Evolutionary conservation across 1,140 invertebrate genomes (phyloP), one percentile per base, ranked within the genome.

Genomic region (Pseudachorutes palmiensis): DNA sequence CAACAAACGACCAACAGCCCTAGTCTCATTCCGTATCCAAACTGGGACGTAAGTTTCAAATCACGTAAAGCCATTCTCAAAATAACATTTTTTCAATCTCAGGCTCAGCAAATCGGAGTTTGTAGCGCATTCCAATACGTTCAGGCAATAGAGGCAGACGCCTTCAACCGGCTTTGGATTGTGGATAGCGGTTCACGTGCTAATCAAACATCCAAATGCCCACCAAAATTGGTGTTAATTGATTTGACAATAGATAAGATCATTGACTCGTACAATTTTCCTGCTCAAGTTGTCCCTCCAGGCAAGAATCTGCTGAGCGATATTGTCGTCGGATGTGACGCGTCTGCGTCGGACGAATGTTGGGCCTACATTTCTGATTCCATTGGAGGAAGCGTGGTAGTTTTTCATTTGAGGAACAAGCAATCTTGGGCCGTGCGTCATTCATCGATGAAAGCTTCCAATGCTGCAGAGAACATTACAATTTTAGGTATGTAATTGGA

Each of bases 171-270:
- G 29, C 76, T 92, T 1, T 91, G 89, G 88, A 83, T 88, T 1
- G 74, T 88, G n/a, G 84, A 86, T 75, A 28, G 85, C 63, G 87
- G 86, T 12, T 88, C 87, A 0, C 76, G 91, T 19, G 88, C 88
- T 64, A 85, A 89, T 72, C 90, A 87, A 78, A 82, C 81, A n/a
- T 22, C 29, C 5, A 60, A 26, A 26, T 92, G 90, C 75, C 85
- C 86, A 0, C 90, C 90, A 0, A 91, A 91, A 78, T 81, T 91
- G 24, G 79, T 91, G 19, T 83, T 91, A 19, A 89, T 91, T 67
- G 88, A 92, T 75, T 78, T 90, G 73, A 81, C 82, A 28, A 89
- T 85, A 0, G 84, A 88, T 76, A 81, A 82, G 49, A 76, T 88
- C 31, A 82, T 89, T 62, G 79, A 83, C 32, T 81, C 79, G 28